Base-by-base conservation (phyloP, 2,113 vertebrate genomes). In the Opisthocomus hoazin region DNA sequence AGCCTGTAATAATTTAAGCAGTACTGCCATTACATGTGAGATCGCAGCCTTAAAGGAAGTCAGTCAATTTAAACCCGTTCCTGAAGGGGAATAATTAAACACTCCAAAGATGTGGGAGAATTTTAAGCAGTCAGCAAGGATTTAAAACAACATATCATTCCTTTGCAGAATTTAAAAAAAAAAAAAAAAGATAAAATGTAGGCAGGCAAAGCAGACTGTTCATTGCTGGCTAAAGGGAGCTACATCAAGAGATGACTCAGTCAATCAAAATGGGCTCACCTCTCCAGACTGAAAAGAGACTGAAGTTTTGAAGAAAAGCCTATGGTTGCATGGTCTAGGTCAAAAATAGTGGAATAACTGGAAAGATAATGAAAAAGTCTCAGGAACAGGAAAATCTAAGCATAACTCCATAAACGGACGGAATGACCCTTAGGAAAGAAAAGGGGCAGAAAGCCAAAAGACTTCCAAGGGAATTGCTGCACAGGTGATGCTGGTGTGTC, bases 31-130 rank as follows among this genome's bases (percentile, higher is more conserved):
- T 89, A 91, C 89, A 16, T 78, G 69, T 89, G 94, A 94, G 95
- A 96, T 94, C 89, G 78, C 89, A 95, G 93, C 73, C 94, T 96
- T 89, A 89, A 95, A 97, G 93, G 93, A 92, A 97, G 91, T 91
- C 94, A 95, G 91, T 95, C 95, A 91, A 95, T 94, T 96, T 96
- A 95, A 96, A 97, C 56, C 81, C 14, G 3, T 85, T 96, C 96
- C 95, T 97, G 94, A 96, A 97, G 95, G 91, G 87, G 96, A 97
- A 97, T 96, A 97, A 97, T 97, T 96, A 97, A 96, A 95, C 89
- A 95, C 93, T 79, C 73, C 69, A 37, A 97, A 92, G 95, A 96
- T 94, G 89, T 89, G 74, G 95, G 95, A 91, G 93, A 97, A 97
- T 97, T 97, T 96, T 96, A 97, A 96, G 89, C 89, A 97, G 96